These are phyloP conservation scores for Drosophila robusta DNA, from an alignment of 2,888 invertebrate species.

Conservation along the genomic window DNA sequence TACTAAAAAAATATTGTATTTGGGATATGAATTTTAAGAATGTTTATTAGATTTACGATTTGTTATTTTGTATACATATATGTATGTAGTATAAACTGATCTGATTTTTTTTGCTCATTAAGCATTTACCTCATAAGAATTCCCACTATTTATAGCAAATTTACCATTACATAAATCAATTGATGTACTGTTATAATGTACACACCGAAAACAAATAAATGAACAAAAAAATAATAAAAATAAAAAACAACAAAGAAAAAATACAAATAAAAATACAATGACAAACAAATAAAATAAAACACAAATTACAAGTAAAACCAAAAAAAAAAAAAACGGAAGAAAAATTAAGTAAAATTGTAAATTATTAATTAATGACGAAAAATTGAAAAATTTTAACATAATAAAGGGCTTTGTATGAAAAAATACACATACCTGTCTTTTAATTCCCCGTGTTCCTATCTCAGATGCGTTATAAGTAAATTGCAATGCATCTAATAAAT, in stretches of 20 bases:
- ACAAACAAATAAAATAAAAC: slow-evolving; percentile 23
- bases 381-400: slow-evolving; percentile 77
- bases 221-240: slow-evolving; percentile 35
- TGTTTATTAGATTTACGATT: slow-evolving; percentile 78
- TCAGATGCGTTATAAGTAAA: too few species aligned
- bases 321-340: slow-evolving; percentile 33
- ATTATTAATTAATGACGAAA: slow-evolving; percentile 72
- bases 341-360: slow-evolving; percentile 65
- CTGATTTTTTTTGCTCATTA: slow-evolving; percentile 78
- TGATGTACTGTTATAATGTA: slow-evolving; percentile 77
- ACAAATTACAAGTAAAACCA: slow-evolving; percentile 20
- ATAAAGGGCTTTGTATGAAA: slow-evolving; percentile 82
- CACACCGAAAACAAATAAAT: slow-evolving; percentile 39
- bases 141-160: slow-evolving; percentile 79
- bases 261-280: slow-evolving; percentile 30
- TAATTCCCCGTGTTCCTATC: too few species aligned
- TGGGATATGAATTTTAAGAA: slow-evolving; percentile 80
- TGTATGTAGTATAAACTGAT: slow-evolving; percentile 74
- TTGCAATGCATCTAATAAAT: too few species aligned
- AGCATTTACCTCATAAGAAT: slow-evolving; percentile 78
- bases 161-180: slow-evolving; percentile 74
- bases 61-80: slow-evolving; percentile 80
- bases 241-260: slow-evolving; percentile 30
- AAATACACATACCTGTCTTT: slow-evolving; percentile 11
- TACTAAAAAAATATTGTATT: slow-evolving; percentile 50